A percentile compares a stretch with the other conserved stretches of the same genome.
These are phyloP conservation scores for Eutolmus rufibarbis DNA, from an alignment of 2,888 invertebrate genomes.

Conservation along the genomic window DNA sequence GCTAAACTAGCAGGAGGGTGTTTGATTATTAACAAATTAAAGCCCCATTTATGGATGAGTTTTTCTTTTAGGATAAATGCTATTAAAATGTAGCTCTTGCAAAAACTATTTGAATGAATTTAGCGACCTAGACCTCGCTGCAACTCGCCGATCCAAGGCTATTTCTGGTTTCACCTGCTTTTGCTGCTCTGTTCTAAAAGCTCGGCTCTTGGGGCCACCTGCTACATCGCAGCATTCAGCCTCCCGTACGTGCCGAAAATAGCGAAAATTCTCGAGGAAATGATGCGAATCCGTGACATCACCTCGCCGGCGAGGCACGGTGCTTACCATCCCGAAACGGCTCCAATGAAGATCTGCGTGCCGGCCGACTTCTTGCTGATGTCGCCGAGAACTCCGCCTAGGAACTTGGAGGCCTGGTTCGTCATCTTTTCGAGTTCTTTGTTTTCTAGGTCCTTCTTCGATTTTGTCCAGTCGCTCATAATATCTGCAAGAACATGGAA, in stretches of 20 bases:
- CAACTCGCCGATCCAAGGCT: not conserved
- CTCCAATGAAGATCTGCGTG: constrained; percentile 86
- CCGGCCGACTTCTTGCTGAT: constrained; percentile 85
- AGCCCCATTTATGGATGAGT: not conserved
- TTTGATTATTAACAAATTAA: too few species aligned
- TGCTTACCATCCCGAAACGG: constrained; percentile 86
- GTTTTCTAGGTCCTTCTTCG: constrained; percentile 54
- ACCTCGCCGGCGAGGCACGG: not conserved
- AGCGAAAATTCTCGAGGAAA: not conserved
- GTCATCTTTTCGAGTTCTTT: constrained; percentile 69
- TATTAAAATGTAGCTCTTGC: not conserved
- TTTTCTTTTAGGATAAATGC: not conserved
- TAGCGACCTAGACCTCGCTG: not conserved
- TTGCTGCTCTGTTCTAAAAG: not conserved
- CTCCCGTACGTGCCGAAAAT: not conserved
- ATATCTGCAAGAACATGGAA: constrained; percentile 41
- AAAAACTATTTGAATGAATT: not conserved
- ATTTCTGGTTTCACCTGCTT: not conserved
- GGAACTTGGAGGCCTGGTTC: constrained; percentile 73
- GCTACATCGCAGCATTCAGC: not conserved
- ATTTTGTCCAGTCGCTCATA: constrained; percentile 51
- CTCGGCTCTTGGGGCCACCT: not conserved
- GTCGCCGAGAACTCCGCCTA: constrained; percentile 79
- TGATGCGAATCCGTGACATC: constrained; percentile 36
- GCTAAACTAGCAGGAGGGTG: too few species aligned